Evolutionary conservation across 2,797 vertebrate genomes (phyloP), one percentile per base, ranked within the genome.

Genomic region (Helarctos malayanus): DNA sequence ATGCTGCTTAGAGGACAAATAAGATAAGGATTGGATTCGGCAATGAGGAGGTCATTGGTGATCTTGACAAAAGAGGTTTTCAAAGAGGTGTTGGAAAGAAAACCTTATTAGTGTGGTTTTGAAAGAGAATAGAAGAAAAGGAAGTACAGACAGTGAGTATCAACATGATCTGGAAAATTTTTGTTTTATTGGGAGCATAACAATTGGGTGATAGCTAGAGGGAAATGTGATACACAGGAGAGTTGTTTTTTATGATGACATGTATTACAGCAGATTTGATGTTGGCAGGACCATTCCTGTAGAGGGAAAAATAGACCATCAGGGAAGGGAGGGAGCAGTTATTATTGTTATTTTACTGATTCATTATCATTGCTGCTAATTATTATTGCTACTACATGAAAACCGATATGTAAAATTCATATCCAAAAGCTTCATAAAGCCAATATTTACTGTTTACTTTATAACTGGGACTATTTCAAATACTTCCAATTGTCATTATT

Each of bases 151-250:
- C 11, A 59, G 14, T 88, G 19, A 35, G 7, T 47, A 54, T 52
- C 83, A 54, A 61, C 4, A 80, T 15, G 47, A 83, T 88, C 95
- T 93, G 84, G 63, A 96, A 91, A 78, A 75, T 59, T 80, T 79
- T 91, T 80, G 11, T 38, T 84, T 73, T 32, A 75, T 52, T 61
- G 15, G 47, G 21, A 92, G 27, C 5, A 69, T 68, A 80, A 80
- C 80, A 38, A 69, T 38, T 68, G 63, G 19, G 52, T 78, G 47
- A 95, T 29, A 86, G 38, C 59, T 80, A 61, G 56, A n/a, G 56
- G 63, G 5, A 91, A 94, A 49, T 59, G 12, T 52, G 57, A 21
- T 68, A 14, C 23, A 61, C 49, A 81, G 29, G n/a, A 73, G 56
- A 49, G n/a, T 49, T 90, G 3, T 49, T 90, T 90, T 85, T 87